Evolutionary conservation across 37 sponge, comb jelly and placozoan species (phyloP).

Genomic region (Axinella damicornis): DNA sequence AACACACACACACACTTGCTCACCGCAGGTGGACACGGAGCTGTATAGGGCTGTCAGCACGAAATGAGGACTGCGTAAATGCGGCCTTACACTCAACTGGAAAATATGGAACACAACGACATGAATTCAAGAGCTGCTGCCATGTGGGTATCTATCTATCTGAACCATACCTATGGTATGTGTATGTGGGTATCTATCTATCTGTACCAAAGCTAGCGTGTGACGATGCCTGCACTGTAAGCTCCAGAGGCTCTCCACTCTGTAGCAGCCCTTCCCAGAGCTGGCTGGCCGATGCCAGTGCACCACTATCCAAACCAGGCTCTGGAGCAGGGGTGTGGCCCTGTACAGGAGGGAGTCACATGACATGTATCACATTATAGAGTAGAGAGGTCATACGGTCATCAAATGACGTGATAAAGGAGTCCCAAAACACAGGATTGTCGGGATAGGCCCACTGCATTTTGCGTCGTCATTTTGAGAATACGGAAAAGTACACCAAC

Average conservation of each 20-base stretch:
- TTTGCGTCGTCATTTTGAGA: too few species aligned
- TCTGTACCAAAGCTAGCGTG: slow-evolving; percentile 31
- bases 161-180: neutral
- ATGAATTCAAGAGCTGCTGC: too few species aligned
- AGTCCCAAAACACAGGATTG: too few species aligned
- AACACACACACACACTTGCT: too few species aligned
- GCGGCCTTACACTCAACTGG: slow-evolving; percentile 68
- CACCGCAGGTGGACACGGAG: slow-evolving; percentile 32
- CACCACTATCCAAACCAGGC: slow-evolving; percentile 17
- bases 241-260: neutral
- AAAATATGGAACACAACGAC: too few species aligned
- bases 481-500: too few species aligned
- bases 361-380: too few species aligned
- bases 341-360: slow-evolving; percentile 3
- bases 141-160: too few species aligned
- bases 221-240: slow-evolving; percentile 30
- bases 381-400: neutral
- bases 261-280: slow-evolving; percentile 15
- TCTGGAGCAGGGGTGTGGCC: slow-evolving; percentile 51
- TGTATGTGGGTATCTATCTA: neutral
- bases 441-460: too few species aligned
- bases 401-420: too few species aligned
- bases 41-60: slow-evolving; percentile 25
- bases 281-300: neutral
- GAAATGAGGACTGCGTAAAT: slow-evolving; percentile 20